Conservation (phyloP, 2,888 invertebrate species). For the Atethmia centrago region DNA sequence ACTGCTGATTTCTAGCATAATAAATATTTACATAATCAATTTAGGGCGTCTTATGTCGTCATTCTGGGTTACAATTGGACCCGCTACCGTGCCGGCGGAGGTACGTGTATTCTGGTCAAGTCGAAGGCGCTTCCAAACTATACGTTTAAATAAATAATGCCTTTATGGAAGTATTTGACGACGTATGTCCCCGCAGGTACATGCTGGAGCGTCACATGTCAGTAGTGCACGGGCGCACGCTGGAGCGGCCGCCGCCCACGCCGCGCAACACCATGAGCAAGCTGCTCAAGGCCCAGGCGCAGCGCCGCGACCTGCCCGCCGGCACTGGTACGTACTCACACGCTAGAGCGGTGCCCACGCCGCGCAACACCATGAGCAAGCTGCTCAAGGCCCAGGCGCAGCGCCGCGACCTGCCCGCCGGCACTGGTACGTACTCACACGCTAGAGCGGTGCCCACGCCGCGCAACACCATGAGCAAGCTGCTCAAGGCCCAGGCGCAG, state of each 20-base stretch:
- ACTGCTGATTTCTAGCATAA: no score
- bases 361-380: constrained; percentile 20
- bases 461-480: constrained; percentile 5
- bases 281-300: constrained; percentile 87
- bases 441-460: constrained; percentile 77
- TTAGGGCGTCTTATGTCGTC: neutral
- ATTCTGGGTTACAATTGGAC: neutral
- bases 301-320: constrained; percentile 63
- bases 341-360: constrained; percentile 27
- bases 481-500: constrained; percentile 85
- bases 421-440: constrained; percentile 71
- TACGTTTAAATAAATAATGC: no score
- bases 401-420: constrained; percentile 58
- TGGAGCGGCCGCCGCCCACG: constrained; percentile 86
- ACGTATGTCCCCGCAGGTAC: constrained; percentile 70
- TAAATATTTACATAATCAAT: no score
- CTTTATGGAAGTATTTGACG: no score
- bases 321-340: constrained; percentile 29
- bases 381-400: constrained; percentile 85
- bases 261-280: constrained; percentile 90
- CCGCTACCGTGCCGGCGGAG: neutral
- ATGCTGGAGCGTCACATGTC: constrained; percentile 87
- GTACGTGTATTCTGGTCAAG: neutral
- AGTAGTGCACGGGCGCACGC: constrained; percentile 83
- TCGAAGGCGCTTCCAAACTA: no score